Base-by-base conservation (phyloP, 2,113 vertebrate genomes). In the Dolichotis patagonum region DNA sequence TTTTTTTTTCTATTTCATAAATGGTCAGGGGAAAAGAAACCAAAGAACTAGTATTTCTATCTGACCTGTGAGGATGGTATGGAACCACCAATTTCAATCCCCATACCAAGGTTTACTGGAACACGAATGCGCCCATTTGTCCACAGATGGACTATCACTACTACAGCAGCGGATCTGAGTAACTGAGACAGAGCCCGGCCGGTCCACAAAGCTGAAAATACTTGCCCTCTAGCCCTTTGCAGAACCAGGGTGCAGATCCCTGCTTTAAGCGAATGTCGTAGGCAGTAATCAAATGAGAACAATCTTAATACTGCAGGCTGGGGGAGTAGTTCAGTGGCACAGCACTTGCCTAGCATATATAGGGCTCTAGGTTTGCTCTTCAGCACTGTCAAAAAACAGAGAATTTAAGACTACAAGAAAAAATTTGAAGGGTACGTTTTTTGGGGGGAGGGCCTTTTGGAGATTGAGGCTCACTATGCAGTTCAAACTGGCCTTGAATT, bases 71-170 rank as follows among this genome's bases (percentile, higher is more conserved):
- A 56, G 77, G 86, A 82, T 26, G 28, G 35, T 38, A 77, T 5
- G n/a, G 46, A 80, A 49, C 77, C 90, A 56, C 67, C 49, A 8
- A 80, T 65, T 62, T n/a, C 30, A 69, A 22, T 30, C 84, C 19
- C 10, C 30, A 80, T 22, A 41, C 41, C 4, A 8, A 85, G 32
- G 2, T n/a, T 78, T 67, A 67, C 3, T 8, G 62, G 54, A 28
- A 73, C 52, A 10, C 5, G 0, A 11, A 16, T 2, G 6, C 22
- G 46, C 12, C 73, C 35, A 17, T 41, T 12, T 60, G 28, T 43
- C 6, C 2, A 60, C 5, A 17, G 28, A 2, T 1, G 0, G 22
- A 7, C 7, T 65, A 22, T 10, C 54, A 58, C 32, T n/a, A 5
- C 35, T 43, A 75, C 16, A 35, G 52, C 0, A 9, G 54, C 5